phyloP scores from a whole-genome alignment of 1,140 invertebrate genomes.

The Bombus terrestris region DNA sequence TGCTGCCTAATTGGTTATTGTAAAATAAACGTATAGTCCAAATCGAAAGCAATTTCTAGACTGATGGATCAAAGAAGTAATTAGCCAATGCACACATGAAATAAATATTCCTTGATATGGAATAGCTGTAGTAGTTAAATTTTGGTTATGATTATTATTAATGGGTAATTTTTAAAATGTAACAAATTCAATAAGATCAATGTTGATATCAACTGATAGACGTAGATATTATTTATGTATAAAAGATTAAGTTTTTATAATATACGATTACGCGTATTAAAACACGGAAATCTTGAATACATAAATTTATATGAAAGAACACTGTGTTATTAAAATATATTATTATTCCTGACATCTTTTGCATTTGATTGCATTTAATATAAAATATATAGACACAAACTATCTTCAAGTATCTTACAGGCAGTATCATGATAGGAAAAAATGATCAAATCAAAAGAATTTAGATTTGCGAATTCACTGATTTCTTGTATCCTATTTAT shows the following conservation, averaged over 20 bases:
- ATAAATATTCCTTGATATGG: neutral
- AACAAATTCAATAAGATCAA: slow-evolving; percentile 12
- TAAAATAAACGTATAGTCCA: slow-evolving; percentile 31
- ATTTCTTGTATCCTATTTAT: slow-evolving; percentile 8
- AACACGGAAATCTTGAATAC: neutral
- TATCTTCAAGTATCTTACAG: neutral
- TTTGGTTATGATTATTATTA: neutral
- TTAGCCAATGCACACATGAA: slow-evolving; percentile 11
- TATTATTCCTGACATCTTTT: slow-evolving; percentile 20
- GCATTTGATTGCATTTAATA: slow-evolving; percentile 40
- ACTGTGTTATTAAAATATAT: neutral
- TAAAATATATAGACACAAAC: neutral
- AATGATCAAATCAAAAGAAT: slow-evolving; percentile 3
- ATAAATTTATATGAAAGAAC: neutral
- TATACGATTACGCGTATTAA: neutral
- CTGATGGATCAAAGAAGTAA: slow-evolving; percentile 26
- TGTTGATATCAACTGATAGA: slow-evolving; percentile 7
- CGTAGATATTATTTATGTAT: neutral
- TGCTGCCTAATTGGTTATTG: slow-evolving; percentile 52
- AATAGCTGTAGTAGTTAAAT: slow-evolving; percentile 10
- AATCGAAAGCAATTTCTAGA: slow-evolving; percentile 45
- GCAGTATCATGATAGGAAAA: neutral
- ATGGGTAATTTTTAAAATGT: neutral
- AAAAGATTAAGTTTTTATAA: neutral
- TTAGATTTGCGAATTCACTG: neutral